Base-by-base conservation (phyloP, 92 coral and sea anemone species). In the Zoanthus gigantus region DNA sequence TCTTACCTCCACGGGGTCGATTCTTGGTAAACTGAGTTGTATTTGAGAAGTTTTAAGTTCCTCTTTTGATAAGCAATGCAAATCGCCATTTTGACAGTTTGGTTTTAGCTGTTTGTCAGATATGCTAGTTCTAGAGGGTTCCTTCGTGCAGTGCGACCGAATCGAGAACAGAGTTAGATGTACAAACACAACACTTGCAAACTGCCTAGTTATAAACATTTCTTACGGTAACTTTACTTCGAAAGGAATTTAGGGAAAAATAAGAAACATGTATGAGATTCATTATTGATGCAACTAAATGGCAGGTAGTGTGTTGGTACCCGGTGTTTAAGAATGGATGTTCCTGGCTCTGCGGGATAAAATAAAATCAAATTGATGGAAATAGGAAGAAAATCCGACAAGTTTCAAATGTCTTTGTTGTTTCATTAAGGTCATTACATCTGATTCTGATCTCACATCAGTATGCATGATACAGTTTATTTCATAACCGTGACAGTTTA, bases 1-100 rank as follows among this genome's bases (percentile, higher is more conserved):
- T 13, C 71, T 88, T 88, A 94, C 96, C 96, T 94, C 90, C 4
- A 92, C 92, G 18, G 91, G 94, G 34, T 94, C 88, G 14, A 94
- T 71, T 65, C 96, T 88, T 23, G 96, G 93, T 69, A 94, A 74
- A 8, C 77, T 42, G 12, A 91, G 87, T 15, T 57, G 77, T 67
- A 88, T 0, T n/a, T 84, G 17, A 45, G 32, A 32, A 18, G 68
- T 13, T 6, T 71, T 83, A 2, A 52, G 23, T 47, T 79, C 50
- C 16, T 14, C 52, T 18, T 66, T 71, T 52, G 23, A 23, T 23
- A 37, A 46, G 79, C 91, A 88, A 6, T 78, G 84, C 56, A 17
- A 45, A 72, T 28, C 90, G 69, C 77, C 72, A 42, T 78, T 87
- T 80, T 84, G 92, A 84, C 94, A 91, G 14, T 84, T 44, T 4